Base-by-base conservation (phyloP, 2,888 invertebrate species). In the Unio pictorum region DNA sequence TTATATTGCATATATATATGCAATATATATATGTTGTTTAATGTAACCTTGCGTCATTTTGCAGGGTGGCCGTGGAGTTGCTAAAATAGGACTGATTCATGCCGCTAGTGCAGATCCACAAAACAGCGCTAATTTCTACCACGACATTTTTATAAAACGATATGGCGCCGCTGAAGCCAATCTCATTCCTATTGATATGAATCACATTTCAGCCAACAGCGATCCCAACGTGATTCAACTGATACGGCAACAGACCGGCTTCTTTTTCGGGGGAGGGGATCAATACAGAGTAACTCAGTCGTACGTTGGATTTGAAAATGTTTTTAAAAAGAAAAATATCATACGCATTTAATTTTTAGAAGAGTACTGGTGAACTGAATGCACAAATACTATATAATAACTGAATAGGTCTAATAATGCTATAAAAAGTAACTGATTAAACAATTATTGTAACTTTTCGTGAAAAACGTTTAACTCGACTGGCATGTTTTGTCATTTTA, bases 211-310 rank as follows among this genome's bases (percentile, higher is more conserved):
- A 18, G 77, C 73, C 30, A 74, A 73, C 64, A 71, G 62, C 11
- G 75, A 79, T 34, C 76, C 76, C 26, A 63, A 57, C 23, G 73
- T 80, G 0, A 70, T 82, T 20, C 66, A 72, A 7, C 64, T 73
- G 17, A 79, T 82, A 15, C 71, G 74, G 61, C 62, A 68, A 20
- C 80, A 81, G 73, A 83, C 83, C 1, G 84, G 84, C 6, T 83
- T 84, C 67, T 80, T 82, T 73, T 84, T 84, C 66, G 79, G 80
- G 8, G 84, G 83, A 1, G 84, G 84, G 2, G 81, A 81, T 45
- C 83, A 81, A 62, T 64, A 68, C 54, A 63, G 79, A 34, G 73
- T 83, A 26, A 69, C 81, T 6, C 56, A 78, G n/a, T 75, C 81
- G 81, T 82, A 69, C 66, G 78, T 45, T 45, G 15, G 45, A 45